phyloP scores from a whole-genome alignment of 1,140 invertebrate species.

The Chionoecetes opilio region DNA sequence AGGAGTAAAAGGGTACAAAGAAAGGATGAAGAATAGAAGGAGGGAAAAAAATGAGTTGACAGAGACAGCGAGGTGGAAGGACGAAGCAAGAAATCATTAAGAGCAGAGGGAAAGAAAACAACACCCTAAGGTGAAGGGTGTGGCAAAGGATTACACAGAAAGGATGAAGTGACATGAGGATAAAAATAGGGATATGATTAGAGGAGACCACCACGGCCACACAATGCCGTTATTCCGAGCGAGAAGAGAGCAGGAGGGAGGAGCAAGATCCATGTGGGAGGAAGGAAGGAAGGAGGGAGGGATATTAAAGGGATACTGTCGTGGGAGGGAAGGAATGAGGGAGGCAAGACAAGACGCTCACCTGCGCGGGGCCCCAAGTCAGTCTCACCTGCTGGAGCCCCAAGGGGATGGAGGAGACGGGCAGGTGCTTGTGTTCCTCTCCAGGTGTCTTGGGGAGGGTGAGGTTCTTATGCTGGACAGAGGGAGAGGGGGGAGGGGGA shows the following conservation, averaged over 20 bases:
- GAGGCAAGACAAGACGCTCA: background rate
- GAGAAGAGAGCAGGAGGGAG: conserved; percentile 7
- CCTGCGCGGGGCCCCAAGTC: background rate
- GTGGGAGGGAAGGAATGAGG: background rate
- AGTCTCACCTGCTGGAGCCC: background rate
- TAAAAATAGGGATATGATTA: too few species aligned
- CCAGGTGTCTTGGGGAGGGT: background rate
- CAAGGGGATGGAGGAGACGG: background rate
- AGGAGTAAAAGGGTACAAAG: background rate
- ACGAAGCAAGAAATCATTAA: background rate
- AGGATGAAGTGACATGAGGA: background rate
- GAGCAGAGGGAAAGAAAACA: too few species aligned
- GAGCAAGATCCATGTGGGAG: background rate
- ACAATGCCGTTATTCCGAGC: background rate
- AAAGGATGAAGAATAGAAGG: background rate
- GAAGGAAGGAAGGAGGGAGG: background rate
- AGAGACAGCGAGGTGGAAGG: background rate
- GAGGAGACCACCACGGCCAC: too few species aligned
- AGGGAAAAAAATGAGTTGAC: conserved; percentile 15
- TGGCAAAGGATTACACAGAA: background rate
- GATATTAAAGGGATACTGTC: conserved; percentile 29
- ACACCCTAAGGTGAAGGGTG: background rate
- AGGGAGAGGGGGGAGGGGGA: background rate
- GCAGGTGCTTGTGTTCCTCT: background rate
- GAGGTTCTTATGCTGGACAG: too few species aligned